Evolutionary conservation across 2,888 invertebrate species (phyloP), one percentile per base, ranked within the genome.

Genomic region (Amiota communis): DNA sequence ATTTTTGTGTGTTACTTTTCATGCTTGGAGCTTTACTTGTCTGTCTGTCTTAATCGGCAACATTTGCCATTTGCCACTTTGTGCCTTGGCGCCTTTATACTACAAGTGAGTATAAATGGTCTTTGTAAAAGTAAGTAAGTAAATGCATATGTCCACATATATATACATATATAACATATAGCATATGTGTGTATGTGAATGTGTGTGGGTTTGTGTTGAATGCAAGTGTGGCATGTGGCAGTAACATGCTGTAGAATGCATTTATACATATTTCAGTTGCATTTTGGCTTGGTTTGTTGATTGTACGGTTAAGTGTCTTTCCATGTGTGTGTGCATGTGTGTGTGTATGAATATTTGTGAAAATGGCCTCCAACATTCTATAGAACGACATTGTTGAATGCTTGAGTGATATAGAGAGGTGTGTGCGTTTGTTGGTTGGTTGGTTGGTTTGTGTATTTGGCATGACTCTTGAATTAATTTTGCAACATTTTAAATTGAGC

Each of bases 401-500:
- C 36, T 36, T 36, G 36, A 36, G 6, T 36, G 36, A 36, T 36
- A 36, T 36, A 53, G 36, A 64, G 23, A 23, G 46, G 53, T 36
- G 74, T 65, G 36, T 53, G 17, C 63, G 36, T 64, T 56, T 83
- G 79, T 80, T 78, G 83, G 80, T 86, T 81, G 81, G 83, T 80
- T 81, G 81, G 85, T 86, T 82, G 81, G 83, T 81, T 81, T 85
- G 83, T 84, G 84, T 81, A 86, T 86, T 84, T 84, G 85, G 85
- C 85, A 84, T 85, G 84, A 84, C 85, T 83, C 86, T 84, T 86
- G 87, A 87, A 87, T 87, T 87, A 87, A 87, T 87, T 87, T 87
- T 87, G 87, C 88, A 87, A 87, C 87, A 87, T 87, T 87, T 87
- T 87, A 87, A 87, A 87, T 87, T 87, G 87, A 87, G 87, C 87